Evolutionary conservation across 2,888 invertebrate genomes (phyloP).

Genomic region (Phyllotreta striolata): DNA sequence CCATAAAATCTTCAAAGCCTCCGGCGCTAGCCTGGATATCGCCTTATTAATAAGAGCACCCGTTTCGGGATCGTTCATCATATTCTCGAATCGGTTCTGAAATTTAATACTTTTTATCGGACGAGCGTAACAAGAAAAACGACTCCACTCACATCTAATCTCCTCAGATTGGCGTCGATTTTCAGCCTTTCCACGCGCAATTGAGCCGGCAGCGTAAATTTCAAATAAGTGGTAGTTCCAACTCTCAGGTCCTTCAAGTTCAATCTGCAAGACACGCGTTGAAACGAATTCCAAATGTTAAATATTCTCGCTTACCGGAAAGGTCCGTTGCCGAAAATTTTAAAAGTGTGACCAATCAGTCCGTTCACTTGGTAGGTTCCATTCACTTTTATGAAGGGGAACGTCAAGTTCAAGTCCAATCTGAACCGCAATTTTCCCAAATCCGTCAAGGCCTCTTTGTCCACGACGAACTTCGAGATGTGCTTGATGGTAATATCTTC

Average conservation of each 20-base stretch:
- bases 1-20: constrained; percentile 60
- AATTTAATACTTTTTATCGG: constrained; percentile 38
- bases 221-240: constrained; percentile 52
- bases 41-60: constrained; percentile 59
- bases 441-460: constrained; percentile 55
- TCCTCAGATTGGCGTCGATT: constrained; percentile 54
- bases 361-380: constrained; percentile 58
- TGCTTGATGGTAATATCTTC: constrained; percentile 56
- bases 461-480: constrained; percentile 58
- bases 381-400: constrained; percentile 56
- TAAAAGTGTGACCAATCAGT: constrained; percentile 54
- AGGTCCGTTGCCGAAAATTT: constrained; percentile 57
- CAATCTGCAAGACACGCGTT: constrained; percentile 48
- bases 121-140: background rate
- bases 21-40: constrained; percentile 57
- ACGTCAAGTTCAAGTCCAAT: constrained; percentile 57
- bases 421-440: constrained; percentile 52
- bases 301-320: constrained; percentile 54
- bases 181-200: constrained; percentile 51
- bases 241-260: constrained; percentile 55
- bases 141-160: constrained; percentile 51
- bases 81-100: constrained; percentile 58
- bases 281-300: background rate
- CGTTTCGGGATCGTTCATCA: constrained; percentile 57
- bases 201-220: constrained; percentile 48